phyloP scores from a whole-genome alignment of 2,113 vertebrate genomes.

The Azemiops feae region DNA sequence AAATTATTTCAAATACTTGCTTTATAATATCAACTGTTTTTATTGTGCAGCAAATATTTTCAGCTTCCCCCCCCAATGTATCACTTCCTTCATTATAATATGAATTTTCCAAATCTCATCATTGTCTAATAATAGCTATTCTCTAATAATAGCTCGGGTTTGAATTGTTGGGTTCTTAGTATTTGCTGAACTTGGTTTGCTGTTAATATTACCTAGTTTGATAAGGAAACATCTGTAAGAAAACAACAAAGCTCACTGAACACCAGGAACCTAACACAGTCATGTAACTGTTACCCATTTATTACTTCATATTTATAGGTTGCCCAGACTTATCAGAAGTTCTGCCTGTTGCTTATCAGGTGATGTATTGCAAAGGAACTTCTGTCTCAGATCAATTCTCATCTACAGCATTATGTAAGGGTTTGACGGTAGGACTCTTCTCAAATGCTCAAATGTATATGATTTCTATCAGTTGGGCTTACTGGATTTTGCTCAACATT shows the following conservation, averaged over 20 bases:
- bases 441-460: conserved; percentile 53
- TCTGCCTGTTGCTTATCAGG: conserved; percentile 56
- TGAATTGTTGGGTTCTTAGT: not conserved
- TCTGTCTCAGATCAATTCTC: conserved; percentile 66
- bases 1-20: not conserved
- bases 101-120: conserved; percentile 3
- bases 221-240: not conserved
- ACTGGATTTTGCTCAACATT: not conserved
- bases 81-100: conserved; percentile 8
- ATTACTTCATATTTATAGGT: not conserved
- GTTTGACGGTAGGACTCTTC: conserved; percentile 65
- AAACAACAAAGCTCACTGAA: not conserved
- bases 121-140: conserved; percentile 42
- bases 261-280: not conserved
- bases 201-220: not conserved
- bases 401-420: conserved; percentile 63
- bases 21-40: conserved; percentile 13
- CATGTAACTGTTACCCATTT: not conserved
- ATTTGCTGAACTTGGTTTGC: not conserved
- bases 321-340: not conserved
- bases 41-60: conserved; percentile 9
- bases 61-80: conserved; percentile 7
- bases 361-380: conserved; percentile 65
- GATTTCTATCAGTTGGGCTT: not conserved
- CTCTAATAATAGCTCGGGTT: not conserved